phyloP scores from a whole-genome alignment of 2,888 invertebrate genomes.

The Drosophila subsilvestris region DNA sequence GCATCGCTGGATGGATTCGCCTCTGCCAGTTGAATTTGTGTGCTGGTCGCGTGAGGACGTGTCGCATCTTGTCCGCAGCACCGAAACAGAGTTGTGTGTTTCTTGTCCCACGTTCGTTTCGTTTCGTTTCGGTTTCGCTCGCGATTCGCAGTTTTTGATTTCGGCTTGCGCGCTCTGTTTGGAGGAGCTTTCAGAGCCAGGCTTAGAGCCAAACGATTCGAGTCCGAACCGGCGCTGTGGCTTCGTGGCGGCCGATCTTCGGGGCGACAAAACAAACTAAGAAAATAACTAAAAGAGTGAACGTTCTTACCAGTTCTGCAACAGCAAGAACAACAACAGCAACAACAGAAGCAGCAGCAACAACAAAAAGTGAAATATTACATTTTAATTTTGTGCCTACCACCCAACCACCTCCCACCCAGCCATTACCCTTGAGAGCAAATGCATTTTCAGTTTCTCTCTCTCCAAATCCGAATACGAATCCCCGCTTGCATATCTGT shows the following conservation, averaged over 20 bases:
- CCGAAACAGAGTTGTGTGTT: neutral
- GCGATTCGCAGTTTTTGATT: slow-evolving; percentile 24
- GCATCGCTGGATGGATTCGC: slow-evolving; percentile 47
- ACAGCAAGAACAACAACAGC: neutral
- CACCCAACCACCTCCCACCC: neutral
- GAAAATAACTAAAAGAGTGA: slow-evolving; percentile 43
- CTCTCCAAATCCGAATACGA: slow-evolving; percentile 4
- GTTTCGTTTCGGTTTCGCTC: slow-evolving; percentile 4
- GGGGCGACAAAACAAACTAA: slow-evolving; percentile 20
- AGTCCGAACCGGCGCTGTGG: neutral
- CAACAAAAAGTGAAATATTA: slow-evolving; percentile 57
- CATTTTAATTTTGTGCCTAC: slow-evolving; percentile 53
- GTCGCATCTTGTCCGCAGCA: slow-evolving; percentile 37
- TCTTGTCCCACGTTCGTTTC: slow-evolving; percentile 5
- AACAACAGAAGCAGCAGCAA: slow-evolving; percentile 7
- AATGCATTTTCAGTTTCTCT: slow-evolving; percentile 19
- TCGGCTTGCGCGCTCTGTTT: neutral
- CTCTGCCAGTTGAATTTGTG: slow-evolving; percentile 66
- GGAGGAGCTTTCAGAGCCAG: slow-evolving; percentile 2
- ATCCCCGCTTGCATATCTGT: slow-evolving; percentile 8
- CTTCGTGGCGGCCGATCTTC: slow-evolving; percentile 34
- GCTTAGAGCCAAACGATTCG: slow-evolving; percentile 18
- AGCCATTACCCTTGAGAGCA: neutral
- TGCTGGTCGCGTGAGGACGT: slow-evolving; percentile 74
- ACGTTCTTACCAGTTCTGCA: slow-evolving; percentile 39